These are phyloP conservation scores for Ciona savignyi DNA, from an alignment of 23 tunicate species.

Conservation along the genomic window DNA sequence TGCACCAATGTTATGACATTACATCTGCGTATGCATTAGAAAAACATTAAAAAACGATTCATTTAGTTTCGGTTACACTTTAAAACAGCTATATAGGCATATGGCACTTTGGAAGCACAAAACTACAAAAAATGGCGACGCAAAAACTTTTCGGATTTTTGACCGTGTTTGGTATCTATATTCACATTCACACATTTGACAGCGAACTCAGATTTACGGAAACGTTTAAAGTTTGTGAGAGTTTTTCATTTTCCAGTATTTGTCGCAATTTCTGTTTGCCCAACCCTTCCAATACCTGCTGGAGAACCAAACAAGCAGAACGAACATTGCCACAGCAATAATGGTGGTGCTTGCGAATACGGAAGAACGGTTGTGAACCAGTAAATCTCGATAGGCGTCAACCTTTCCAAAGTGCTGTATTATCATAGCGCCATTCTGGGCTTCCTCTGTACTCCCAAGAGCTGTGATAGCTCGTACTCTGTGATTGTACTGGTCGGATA, in stretches of 20 bases:
- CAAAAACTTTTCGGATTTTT: too few species aligned
- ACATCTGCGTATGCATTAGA: too few species aligned
- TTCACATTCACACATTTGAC: too few species aligned
- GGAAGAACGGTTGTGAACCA: slow-evolving; percentile 27
- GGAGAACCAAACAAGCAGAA: neutral
- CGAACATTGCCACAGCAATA: neutral
- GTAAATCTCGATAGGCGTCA: slow-evolving; percentile 36
- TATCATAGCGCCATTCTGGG: neutral
- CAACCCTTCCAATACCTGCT: neutral
- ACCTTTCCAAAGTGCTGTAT: slow-evolving; percentile 16
- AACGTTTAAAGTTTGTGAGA: neutral
- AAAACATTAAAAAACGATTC: too few species aligned
- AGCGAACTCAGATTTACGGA: neutral
- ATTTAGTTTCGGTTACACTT: too few species aligned
- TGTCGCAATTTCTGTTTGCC: neutral
- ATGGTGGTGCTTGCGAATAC: neutral
- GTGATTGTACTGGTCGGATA: slow-evolving; percentile 51
- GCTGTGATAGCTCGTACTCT: slow-evolving; percentile 25
- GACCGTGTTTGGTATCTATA: too few species aligned
- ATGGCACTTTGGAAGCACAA: too few species aligned
- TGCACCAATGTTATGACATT: too few species aligned
- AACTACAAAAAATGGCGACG: too few species aligned
- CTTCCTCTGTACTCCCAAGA: slow-evolving; percentile 7
- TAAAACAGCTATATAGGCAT: too few species aligned
- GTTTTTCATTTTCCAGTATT: neutral